A percentile compares a stretch with the other conserved stretches of the same genome.
Evolutionary conservation across 2,113 vertebrate genomes (phyloP).

Genomic region (Cisticola juncidis): DNA sequence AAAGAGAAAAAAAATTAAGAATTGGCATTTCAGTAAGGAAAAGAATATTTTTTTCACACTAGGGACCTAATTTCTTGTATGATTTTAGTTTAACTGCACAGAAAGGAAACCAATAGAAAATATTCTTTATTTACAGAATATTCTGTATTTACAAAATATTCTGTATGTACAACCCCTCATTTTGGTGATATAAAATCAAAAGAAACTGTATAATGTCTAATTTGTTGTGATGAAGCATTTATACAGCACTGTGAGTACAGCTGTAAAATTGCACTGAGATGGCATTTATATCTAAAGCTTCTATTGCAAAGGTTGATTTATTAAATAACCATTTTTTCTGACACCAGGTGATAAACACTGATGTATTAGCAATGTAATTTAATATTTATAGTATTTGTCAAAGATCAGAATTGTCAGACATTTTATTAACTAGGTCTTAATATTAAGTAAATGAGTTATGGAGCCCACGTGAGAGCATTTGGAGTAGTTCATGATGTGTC

Average conservation of each 20-base stretch:
- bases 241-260: background rate
- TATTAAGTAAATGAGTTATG: slow-evolving; percentile 10
- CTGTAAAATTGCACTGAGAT: background rate
- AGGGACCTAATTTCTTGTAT: background rate
- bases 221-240: background rate
- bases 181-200: background rate
- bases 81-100: background rate
- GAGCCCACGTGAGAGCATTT: background rate
- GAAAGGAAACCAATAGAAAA: background rate
- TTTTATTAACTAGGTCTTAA: slow-evolving; percentile 3
- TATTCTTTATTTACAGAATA: background rate
- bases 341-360: background rate
- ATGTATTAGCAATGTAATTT: background rate
- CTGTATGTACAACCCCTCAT: background rate
- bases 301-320: background rate
- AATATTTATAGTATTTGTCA: slow-evolving; percentile 35
- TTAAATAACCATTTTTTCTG: background rate
- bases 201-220: background rate
- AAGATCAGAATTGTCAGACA: slow-evolving; percentile 12
- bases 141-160: too few relatives aligned
- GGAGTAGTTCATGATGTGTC: background rate
- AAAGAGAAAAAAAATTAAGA: background rate
- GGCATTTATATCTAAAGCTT: background rate
- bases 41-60: background rate
- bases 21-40: background rate